Evolutionary conservation across 2,113 vertebrate species (phyloP).

Genomic region (Pseudopodoces humilis): DNA sequence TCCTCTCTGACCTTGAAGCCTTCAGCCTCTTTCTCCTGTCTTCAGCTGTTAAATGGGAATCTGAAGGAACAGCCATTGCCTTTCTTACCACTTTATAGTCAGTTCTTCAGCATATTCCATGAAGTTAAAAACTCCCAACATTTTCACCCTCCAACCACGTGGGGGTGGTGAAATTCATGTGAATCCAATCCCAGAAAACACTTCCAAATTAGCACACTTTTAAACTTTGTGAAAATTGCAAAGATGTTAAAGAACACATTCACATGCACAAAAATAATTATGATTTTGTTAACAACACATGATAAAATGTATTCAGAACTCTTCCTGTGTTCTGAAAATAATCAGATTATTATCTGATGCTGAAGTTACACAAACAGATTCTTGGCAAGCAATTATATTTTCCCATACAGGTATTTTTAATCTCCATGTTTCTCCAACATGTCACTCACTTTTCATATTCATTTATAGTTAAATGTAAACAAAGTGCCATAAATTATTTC

Average conservation of each 20-base stretch:
- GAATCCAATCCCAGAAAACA: background rate
- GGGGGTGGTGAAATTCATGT: background rate
- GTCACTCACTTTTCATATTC: constrained; percentile 12
- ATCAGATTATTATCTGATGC: background rate
- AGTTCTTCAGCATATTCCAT: background rate
- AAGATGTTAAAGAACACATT: background rate
- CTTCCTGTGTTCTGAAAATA: background rate
- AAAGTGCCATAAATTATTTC: constrained; percentile 38
- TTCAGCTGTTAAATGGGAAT: background rate
- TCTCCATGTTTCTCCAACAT: background rate
- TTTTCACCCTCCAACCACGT: background rate
- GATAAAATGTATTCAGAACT: background rate
- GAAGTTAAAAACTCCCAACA: background rate
- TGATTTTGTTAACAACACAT: background rate
- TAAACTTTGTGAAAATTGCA: background rate
- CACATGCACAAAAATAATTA: background rate
- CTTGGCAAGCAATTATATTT: constrained; percentile 4
- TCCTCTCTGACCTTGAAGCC: background rate
- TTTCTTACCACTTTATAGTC: background rate
- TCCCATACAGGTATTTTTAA: background rate
- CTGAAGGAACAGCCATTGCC: background rate
- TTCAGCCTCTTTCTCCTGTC: background rate
- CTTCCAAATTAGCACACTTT: background rate
- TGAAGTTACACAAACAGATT: background rate
- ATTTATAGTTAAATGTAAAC: constrained; percentile 18